Conservation (phyloP, 2,888 invertebrate genomes). For the Rotaria sp. region DNA sequence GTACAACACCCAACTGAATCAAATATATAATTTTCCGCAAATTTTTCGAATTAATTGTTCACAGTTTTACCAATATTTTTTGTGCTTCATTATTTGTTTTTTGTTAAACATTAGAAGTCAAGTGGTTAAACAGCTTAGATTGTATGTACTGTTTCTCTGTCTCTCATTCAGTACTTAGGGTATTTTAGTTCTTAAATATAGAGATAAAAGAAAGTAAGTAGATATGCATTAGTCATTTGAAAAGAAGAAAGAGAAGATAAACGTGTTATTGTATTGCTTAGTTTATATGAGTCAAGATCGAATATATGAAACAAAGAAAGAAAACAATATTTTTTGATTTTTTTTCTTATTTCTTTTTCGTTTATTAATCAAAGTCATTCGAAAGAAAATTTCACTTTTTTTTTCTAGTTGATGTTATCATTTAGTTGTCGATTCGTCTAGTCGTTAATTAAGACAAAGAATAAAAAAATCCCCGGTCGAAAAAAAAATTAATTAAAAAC, state of each 20-base stretch:
- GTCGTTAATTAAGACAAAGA: background rate
- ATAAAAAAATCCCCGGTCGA: background rate
- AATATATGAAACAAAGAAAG: background rate
- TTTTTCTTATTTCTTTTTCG: no score
- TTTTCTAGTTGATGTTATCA: background rate
- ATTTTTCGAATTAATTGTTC: background rate
- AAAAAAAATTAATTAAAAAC: background rate
- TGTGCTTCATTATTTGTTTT: background rate
- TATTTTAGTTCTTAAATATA: background rate
- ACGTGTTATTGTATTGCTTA: background rate
- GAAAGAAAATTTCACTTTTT: background rate
- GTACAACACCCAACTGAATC: background rate
- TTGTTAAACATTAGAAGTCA: background rate
- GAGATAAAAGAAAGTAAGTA: slow-evolving; percentile 11
- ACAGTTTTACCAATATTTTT: background rate
- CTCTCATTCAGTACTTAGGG: background rate
- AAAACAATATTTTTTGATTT: background rate
- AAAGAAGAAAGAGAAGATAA: background rate
- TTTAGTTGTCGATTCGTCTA: background rate
- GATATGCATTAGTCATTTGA: background rate
- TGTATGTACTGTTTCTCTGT: background rate
- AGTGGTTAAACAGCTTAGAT: background rate
- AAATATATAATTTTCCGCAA: background rate
- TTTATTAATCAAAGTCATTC: background rate
- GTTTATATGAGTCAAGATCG: background rate